These are phyloP conservation scores for Callyntrura guangdongensis DNA, from an alignment of 2,888 invertebrate genomes.

Conservation along the genomic window DNA sequence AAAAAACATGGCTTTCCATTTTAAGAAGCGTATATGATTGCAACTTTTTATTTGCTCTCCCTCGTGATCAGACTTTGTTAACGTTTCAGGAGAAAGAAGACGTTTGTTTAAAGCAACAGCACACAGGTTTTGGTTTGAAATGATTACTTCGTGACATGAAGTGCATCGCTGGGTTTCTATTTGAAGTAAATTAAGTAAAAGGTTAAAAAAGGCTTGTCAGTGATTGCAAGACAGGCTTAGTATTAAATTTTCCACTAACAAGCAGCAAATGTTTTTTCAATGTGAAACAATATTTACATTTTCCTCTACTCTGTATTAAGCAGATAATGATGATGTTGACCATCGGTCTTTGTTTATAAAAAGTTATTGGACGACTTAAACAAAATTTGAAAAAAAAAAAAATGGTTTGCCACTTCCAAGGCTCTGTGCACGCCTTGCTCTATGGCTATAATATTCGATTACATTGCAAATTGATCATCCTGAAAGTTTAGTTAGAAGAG, in stretches of 20 bases:
- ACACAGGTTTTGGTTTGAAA: slow-evolving; percentile 19
- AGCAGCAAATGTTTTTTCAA: no score
- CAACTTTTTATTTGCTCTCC: not conserved
- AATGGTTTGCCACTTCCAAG: no score
- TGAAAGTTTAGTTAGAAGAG: no score
- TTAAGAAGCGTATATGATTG: slow-evolving; percentile 15
- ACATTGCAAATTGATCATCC: no score
- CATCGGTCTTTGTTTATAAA: no score
- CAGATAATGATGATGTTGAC: not conserved
- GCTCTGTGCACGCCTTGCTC: no score
- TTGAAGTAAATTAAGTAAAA: slow-evolving; percentile 5
- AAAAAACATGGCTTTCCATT: slow-evolving; percentile 13
- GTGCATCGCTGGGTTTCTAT: slow-evolving; percentile 2
- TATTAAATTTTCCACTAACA: no score
- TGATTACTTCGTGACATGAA: slow-evolving; percentile 40
- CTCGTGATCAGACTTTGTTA: slow-evolving; percentile 37
- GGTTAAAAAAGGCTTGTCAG: not conserved
- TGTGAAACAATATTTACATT: not conserved
- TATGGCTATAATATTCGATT: no score
- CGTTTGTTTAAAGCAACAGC: not conserved
- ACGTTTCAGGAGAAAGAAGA: not conserved
- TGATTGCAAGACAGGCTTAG: no score
- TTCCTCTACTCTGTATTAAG: not conserved
- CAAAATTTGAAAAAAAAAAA: no score
- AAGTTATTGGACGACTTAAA: no score